Conservation (phyloP, 2,888 invertebrate genomes). For the Nineta flava region DNA sequence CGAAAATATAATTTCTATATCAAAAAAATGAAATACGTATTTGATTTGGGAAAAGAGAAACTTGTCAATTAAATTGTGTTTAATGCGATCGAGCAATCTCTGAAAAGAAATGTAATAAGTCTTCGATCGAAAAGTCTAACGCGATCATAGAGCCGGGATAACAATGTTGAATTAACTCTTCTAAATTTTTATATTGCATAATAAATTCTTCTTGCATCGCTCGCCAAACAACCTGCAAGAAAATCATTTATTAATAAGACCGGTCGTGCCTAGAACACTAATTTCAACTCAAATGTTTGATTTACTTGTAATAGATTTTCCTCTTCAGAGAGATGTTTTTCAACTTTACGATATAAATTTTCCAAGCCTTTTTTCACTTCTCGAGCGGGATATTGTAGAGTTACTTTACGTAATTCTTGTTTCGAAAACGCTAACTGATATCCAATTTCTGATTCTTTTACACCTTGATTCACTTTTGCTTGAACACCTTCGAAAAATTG, state of each 20-base stretch:
- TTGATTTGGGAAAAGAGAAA: too few relatives aligned
- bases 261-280: neutral
- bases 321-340: constrained; percentile 92
- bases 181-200: constrained; percentile 84
- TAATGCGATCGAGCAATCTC: constrained; percentile 94
- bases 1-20: too few relatives aligned
- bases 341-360: constrained; percentile 86
- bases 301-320: constrained; percentile 69
- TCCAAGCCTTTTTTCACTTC: constrained; percentile 89
- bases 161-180: constrained; percentile 84
- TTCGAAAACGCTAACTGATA: constrained; percentile 96
- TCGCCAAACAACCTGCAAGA: constrained; percentile 83
- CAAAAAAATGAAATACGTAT: too few relatives aligned
- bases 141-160: constrained; percentile 91
- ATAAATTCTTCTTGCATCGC: constrained; percentile 99
- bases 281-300: neutral
- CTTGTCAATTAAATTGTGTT: constrained; percentile 13
- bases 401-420: constrained; percentile 87
- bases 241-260: constrained; percentile 8
- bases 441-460: constrained; percentile 92
- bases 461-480: constrained; percentile 81
- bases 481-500: constrained; percentile 95
- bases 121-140: constrained; percentile 87
- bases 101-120: constrained; percentile 92
- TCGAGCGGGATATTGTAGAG: constrained; percentile 83